phyloP scores from a whole-genome alignment of 2,113 vertebrate genomes.

The Lucifuga dentata region DNA sequence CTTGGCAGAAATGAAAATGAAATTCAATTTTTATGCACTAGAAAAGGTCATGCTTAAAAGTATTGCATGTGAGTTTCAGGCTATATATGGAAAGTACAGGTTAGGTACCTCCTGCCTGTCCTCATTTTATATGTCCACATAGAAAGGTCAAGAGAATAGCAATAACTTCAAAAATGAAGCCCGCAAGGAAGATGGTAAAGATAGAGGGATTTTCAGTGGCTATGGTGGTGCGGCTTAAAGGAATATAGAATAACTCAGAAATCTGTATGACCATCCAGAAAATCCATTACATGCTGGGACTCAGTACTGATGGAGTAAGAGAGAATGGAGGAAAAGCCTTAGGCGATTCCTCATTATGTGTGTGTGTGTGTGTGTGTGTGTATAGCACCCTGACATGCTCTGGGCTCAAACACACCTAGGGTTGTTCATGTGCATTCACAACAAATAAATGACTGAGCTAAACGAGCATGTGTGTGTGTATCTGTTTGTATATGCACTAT shows the following conservation, averaged over 20 bases:
- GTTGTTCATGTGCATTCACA: slow-evolving; percentile 11
- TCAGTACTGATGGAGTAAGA: slow-evolving; percentile 17
- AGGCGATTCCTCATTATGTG: neutral
- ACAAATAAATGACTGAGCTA: neutral
- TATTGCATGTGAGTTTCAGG: slow-evolving; percentile 18
- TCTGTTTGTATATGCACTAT: neutral
- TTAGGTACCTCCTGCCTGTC: neutral
- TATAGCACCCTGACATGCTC: slow-evolving; percentile 4
- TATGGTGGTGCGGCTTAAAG: neutral
- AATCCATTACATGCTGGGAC: slow-evolving; percentile 28
- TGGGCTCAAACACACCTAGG: slow-evolving; percentile 7
- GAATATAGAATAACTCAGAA: slow-evolving; percentile 26
- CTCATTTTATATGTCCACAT: slow-evolving; percentile 11
- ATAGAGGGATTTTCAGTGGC: slow-evolving; percentile 17
- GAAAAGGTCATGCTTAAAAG: too few relatives aligned
- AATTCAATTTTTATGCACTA: slow-evolving; percentile 19
- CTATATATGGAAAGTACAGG: neutral
- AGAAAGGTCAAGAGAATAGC: slow-evolving; percentile 50
- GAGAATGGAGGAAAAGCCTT: slow-evolving; percentile 1
- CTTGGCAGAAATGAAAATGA: slow-evolving; percentile 1
- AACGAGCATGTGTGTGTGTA: neutral
- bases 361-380: slow-evolving; percentile 22
- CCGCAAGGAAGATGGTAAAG: slow-evolving; percentile 28
- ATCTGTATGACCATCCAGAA: neutral
- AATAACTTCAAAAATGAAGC: slow-evolving; percentile 50